These are phyloP conservation scores for Troglohyphantes excavatus DNA, from an alignment of 2,888 invertebrate genomes.

Conservation along the genomic window DNA sequence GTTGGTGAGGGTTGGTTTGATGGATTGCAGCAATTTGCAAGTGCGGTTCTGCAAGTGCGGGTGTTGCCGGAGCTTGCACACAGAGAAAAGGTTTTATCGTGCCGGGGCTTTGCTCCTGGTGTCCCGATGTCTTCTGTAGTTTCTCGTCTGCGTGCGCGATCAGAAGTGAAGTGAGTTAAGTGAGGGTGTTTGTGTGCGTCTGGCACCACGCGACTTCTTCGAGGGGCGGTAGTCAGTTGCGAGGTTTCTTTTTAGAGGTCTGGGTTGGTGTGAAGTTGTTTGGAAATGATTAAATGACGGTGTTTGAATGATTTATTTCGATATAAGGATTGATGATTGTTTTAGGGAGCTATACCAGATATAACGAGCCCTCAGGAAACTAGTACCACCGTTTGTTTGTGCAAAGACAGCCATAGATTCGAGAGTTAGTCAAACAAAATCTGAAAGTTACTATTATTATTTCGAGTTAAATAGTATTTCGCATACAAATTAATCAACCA, in stretches of 20 bases:
- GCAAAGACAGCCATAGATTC: too few relatives aligned
- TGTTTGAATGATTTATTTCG: too few relatives aligned
- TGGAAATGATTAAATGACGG: too few relatives aligned
- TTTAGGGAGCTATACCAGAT: too few relatives aligned
- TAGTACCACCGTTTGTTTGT: too few relatives aligned
- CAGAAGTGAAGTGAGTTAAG: slow-evolving; percentile 43
- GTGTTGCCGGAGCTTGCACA: slow-evolving; percentile 12
- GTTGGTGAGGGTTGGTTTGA: slow-evolving; percentile 19
- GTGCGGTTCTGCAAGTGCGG: slow-evolving; percentile 4
- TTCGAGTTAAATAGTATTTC: too few relatives aligned
- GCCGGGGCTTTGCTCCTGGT: slow-evolving; percentile 1
- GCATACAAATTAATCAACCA: too few relatives aligned
- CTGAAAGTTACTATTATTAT: too few relatives aligned
- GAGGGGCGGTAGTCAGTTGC: slow-evolving; percentile 55
- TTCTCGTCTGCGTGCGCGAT: slow-evolving; percentile 3
- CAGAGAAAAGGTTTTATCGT: slow-evolving; percentile 42
- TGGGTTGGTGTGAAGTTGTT: not conserved
- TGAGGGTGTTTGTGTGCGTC: slow-evolving; percentile 44
- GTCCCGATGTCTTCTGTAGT: slow-evolving; percentile 28
- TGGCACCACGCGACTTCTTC: slow-evolving; percentile 58
- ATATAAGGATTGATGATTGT: too few relatives aligned
- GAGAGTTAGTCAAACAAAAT: too few relatives aligned
- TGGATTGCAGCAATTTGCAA: slow-evolving; percentile 69
- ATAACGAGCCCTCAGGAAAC: too few relatives aligned
- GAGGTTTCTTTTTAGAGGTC: slow-evolving; percentile 3